Conservation (phyloP, 2,113 vertebrate genomes). For the Sturnira hondurensis region DNA sequence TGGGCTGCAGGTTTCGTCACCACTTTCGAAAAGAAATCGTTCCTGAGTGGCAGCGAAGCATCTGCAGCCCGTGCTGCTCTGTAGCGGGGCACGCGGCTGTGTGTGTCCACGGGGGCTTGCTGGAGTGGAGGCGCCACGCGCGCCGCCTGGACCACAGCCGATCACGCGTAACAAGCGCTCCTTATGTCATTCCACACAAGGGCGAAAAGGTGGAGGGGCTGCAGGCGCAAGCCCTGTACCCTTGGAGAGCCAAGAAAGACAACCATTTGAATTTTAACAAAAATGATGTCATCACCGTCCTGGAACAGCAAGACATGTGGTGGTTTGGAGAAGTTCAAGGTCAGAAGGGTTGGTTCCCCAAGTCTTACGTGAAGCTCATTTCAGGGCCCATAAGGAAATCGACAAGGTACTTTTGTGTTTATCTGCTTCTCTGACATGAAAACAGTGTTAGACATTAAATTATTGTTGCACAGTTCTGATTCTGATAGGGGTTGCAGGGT, state of each 20-base stretch:
- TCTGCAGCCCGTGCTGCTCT: fast-evolving
- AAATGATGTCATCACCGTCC: slow-evolving; percentile 94
- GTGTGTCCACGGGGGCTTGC: fast-evolving
- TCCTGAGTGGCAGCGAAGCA: neutral
- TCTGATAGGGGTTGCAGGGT: neutral
- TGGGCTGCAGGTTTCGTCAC: neutral
- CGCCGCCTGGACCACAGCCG: no score
- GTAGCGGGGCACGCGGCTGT: neutral
- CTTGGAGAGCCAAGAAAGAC: slow-evolving; percentile 98
- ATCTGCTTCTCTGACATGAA: slow-evolving; percentile 35
- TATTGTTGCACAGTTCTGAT: neutral
- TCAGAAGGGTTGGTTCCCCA: slow-evolving; percentile 99
- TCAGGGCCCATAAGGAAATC: slow-evolving; percentile 91
- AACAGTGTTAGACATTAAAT: neutral
- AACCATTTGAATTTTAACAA: slow-evolving; percentile 99
- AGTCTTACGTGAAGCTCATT: slow-evolving; percentile 99
- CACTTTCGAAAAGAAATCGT: neutral
- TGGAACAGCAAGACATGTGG: slow-evolving; percentile 99
- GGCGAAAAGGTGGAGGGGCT: slow-evolving; percentile 98
- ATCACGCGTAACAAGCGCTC: neutral
- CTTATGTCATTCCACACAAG: slow-evolving; percentile 76
- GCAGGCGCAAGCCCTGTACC: slow-evolving; percentile 97
- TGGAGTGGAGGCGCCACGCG: neutral
- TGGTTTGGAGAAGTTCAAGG: slow-evolving; percentile 99
- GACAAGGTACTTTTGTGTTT: slow-evolving; percentile 82